These are phyloP conservation scores for Centroberyx gerrardi DNA, from an alignment of 2,797 vertebrate species.

Conservation along the genomic window DNA sequence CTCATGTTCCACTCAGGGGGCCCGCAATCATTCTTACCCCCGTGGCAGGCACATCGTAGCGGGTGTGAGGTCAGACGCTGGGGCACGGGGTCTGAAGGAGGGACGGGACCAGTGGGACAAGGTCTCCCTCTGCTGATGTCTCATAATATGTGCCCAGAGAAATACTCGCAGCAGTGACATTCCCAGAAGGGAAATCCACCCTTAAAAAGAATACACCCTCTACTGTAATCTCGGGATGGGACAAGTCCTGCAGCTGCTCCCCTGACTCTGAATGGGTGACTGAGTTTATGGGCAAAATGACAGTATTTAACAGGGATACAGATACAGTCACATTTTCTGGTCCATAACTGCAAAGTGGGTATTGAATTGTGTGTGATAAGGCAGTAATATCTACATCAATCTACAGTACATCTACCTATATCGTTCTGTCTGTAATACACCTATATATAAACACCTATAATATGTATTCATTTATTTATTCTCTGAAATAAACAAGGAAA, in stretches of 20 bases:
- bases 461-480: too few relatives aligned
- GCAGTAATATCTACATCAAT: too few relatives aligned
- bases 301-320: too few relatives aligned
- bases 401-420: too few relatives aligned
- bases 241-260: neutral
- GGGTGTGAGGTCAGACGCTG: conserved; percentile 54
- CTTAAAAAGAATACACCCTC: neutral
- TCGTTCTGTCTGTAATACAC: too few relatives aligned
- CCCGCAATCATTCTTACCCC: conserved; percentile 70
- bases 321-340: too few relatives aligned
- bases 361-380: too few relatives aligned
- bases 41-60: conserved; percentile 47
- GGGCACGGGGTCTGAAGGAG: conserved; percentile 34
- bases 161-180: neutral
- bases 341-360: too few relatives aligned
- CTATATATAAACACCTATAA: too few relatives aligned
- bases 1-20: conserved; percentile 78
- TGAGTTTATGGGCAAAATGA: too few relatives aligned
- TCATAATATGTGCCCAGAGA: conserved; percentile 21
- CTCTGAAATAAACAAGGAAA: too few relatives aligned
- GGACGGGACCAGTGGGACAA: conserved; percentile 46
- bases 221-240: neutral
- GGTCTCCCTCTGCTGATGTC: conserved; percentile 81
- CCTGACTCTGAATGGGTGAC: neutral
- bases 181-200: conserved; percentile 9